phyloP scores from a whole-genome alignment of 1,140 invertebrate species.

The Apis florea region DNA sequence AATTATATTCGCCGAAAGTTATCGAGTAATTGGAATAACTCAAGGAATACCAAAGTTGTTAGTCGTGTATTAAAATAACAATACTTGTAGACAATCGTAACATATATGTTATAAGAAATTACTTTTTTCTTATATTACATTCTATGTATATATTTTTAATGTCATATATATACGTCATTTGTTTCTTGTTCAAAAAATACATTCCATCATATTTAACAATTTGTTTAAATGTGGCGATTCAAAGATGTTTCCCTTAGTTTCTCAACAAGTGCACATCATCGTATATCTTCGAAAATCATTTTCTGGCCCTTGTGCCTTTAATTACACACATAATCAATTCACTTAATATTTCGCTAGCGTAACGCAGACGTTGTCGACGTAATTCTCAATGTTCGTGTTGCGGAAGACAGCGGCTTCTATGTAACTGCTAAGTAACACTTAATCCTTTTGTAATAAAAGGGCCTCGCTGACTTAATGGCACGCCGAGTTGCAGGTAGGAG shows the following conservation, averaged over 20 bases:
- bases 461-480: constrained; percentile 55
- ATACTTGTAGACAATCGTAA: background rate
- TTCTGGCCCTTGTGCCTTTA: background rate
- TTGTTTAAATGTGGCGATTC: background rate
- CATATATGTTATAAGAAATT: background rate
- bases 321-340: constrained; percentile 33
- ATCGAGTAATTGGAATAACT: background rate
- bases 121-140: background rate
- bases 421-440: constrained; percentile 59
- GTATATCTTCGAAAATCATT: constrained; percentile 5
- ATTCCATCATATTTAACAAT: background rate
- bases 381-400: constrained; percentile 29
- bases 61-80: background rate
- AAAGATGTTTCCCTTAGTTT: background rate
- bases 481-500: constrained; percentile 60
- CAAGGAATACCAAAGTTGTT: background rate
- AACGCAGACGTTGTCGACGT: constrained; percentile 35
- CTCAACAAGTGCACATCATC: background rate
- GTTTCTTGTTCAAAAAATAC: background rate
- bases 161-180: background rate
- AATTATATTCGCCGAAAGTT: background rate
- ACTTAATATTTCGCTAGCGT: constrained; percentile 40
- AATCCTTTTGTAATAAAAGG: constrained; percentile 60
- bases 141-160: background rate
- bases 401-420: constrained; percentile 50